These are phyloP conservation scores for Drosophila bunnanda DNA, from an alignment of 2,888 invertebrate species.

Conservation along the genomic window DNA sequence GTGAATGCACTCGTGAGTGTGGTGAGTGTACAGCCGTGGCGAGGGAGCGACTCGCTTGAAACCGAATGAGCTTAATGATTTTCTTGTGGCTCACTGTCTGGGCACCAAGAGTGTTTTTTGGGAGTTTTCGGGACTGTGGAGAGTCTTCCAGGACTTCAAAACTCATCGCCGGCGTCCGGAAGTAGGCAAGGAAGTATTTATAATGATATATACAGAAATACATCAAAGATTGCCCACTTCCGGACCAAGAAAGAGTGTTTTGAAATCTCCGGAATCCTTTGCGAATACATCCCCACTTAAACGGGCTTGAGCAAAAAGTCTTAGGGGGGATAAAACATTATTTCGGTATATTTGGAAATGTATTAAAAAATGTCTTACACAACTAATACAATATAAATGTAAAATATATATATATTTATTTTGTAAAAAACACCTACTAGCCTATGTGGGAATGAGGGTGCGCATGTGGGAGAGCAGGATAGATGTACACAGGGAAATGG, in stretches of 20 bases:
- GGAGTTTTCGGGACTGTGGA: background rate
- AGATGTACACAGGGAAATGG: conserved; percentile 7
- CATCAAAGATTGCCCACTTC: background rate
- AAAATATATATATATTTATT: conserved; percentile 21
- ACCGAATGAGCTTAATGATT: conserved; percentile 18
- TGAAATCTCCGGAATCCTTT: conserved; percentile 1
- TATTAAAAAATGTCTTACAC: conserved; percentile 46
- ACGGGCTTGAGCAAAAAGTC: conserved; percentile 22
- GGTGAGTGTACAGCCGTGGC: conserved; percentile 43
- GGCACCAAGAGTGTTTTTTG: conserved; percentile 35
- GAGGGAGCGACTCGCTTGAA: conserved; percentile 4
- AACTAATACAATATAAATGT: conserved; percentile 55
- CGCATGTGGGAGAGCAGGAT: conserved; percentile 32
- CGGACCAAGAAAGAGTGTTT: background rate
- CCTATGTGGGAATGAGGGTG: conserved; percentile 27
- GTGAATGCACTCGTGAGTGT: conserved; percentile 49
- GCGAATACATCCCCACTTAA: background rate
- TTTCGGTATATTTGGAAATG: conserved; percentile 41
- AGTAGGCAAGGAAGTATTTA: conserved; percentile 7
- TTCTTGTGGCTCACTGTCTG: conserved; percentile 22
- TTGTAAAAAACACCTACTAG: conserved; percentile 58
- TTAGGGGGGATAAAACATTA: conserved; percentile 26
- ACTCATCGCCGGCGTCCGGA: background rate
- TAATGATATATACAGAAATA: conserved; percentile 16
- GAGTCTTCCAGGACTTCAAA: conserved; percentile 5